phyloP scores from a whole-genome alignment of 30 jellyfish, hydroid and myxozoan species.

The Hydractinia echinata region DNA sequence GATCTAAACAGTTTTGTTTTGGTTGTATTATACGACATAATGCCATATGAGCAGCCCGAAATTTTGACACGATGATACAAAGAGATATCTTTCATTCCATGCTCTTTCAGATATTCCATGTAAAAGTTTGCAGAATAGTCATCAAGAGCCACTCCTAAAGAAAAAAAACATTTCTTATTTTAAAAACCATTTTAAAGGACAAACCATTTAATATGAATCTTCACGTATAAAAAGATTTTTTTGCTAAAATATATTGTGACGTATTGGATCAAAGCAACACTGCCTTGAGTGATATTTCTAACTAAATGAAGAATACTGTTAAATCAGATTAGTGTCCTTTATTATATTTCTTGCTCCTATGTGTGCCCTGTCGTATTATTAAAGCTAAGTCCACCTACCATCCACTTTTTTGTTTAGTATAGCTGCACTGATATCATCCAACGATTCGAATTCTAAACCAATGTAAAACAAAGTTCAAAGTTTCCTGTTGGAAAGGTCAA shows the following conservation, averaged over 20 bases:
- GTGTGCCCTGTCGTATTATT: too few relatives aligned
- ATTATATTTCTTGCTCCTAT: too few relatives aligned
- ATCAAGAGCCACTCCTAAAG: slow-evolving; percentile 10
- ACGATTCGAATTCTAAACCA: slow-evolving; percentile 7
- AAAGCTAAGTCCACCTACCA: slow-evolving; percentile 11
- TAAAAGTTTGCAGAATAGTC: neutral
- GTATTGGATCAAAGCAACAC: too few relatives aligned
- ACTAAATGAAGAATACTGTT: too few relatives aligned
- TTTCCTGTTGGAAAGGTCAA: too few relatives aligned
- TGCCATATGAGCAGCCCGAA: slow-evolving; percentile 16
- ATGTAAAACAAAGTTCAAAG: neutral
- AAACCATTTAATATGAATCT: neutral
- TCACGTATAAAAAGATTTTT: neutral
- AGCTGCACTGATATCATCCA: slow-evolving; percentile 51
- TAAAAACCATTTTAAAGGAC: neutral
- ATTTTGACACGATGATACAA: slow-evolving; percentile 7
- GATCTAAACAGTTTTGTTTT: slow-evolving; percentile 6
- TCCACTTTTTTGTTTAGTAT: slow-evolving; percentile 47
- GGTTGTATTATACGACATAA: slow-evolving; percentile 20
- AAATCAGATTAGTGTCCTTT: too few relatives aligned
- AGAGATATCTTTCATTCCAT: neutral
- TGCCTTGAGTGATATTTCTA: too few relatives aligned
- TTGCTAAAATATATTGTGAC: too few relatives aligned
- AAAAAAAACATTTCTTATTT: neutral
- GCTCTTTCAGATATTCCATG: neutral